Evolutionary conservation across 1,140 invertebrate genomes (phyloP).

Genomic region (Geopemphigus sp.): DNA sequence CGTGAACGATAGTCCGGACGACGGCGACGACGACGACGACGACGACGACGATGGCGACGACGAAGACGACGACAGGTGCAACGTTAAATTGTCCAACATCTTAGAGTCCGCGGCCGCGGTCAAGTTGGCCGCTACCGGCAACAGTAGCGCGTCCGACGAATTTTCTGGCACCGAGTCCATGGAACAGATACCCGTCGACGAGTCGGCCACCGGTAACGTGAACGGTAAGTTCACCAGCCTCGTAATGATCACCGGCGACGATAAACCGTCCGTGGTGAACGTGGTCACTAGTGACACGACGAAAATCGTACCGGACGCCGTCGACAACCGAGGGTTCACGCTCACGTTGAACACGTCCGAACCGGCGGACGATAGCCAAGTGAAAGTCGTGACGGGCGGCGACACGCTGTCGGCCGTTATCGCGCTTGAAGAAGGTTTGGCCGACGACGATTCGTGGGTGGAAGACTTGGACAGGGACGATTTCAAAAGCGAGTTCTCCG

Average conservation of each 20-base stretch:
- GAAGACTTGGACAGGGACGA: constrained; percentile 70
- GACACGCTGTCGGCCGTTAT: constrained; percentile 67
- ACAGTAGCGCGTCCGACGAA: constrained; percentile 50
- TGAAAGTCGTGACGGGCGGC: constrained; percentile 65
- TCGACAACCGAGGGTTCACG: constrained; percentile 56
- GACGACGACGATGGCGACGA: constrained; percentile 20
- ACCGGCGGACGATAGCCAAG: constrained; percentile 54
- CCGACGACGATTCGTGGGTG: constrained; percentile 84
- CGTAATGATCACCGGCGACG: constrained; percentile 72
- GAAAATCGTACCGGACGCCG: constrained; percentile 60
- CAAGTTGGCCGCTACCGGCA: not conserved
- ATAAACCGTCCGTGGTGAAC: constrained; percentile 61
- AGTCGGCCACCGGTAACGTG: constrained; percentile 50
- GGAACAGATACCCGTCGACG: constrained; percentile 53
- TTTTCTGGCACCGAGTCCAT: constrained; percentile 55
- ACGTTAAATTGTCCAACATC: constrained; percentile 34
- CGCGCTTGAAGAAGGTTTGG: constrained; percentile 77
- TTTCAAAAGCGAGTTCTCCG: constrained; percentile 60
- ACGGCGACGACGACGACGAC: constrained; percentile 13
- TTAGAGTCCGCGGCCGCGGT: not conserved
- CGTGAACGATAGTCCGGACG: constrained; percentile 36
- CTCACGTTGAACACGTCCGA: constrained; percentile 57
- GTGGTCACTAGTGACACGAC: constrained; percentile 72
- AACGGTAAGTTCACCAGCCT: constrained; percentile 76
- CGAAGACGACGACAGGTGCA: constrained; percentile 19